phyloP scores from a whole-genome alignment of 2,113 vertebrate species.

The Camelus bactrianus region DNA sequence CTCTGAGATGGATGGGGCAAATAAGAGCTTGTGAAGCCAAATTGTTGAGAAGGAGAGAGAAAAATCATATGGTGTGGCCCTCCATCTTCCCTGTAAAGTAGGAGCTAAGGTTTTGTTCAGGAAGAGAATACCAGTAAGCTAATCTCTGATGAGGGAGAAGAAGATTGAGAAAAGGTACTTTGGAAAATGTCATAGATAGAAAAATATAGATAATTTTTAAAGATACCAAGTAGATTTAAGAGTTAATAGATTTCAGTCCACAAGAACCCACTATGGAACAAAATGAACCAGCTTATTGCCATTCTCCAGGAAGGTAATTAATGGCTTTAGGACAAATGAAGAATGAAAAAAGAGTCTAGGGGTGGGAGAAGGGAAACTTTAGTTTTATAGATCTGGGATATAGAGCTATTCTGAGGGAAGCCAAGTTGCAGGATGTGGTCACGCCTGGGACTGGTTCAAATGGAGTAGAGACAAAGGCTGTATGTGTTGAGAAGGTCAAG shows the following conservation, averaged over 20 bases:
- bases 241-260: slow-evolving; percentile 43
- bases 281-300: background rate
- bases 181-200: background rate
- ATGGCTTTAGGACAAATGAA: background rate
- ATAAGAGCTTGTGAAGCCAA: background rate
- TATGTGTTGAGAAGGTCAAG: background rate
- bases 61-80: background rate
- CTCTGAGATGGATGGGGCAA: background rate
- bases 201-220: background rate
- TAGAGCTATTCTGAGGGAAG: background rate
- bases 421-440: background rate
- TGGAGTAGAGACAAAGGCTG: background rate
- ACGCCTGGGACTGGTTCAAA: background rate
- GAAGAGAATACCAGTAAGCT: background rate
- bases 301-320: background rate
- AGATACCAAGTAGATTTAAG: background rate
- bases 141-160: slow-evolving; percentile 16
- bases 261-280: background rate
- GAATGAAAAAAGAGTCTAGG: background rate
- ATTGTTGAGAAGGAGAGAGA: slow-evolving; percentile 8
- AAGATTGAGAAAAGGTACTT: slow-evolving; percentile 11
- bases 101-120: slow-evolving; percentile 16
- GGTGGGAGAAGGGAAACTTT: background rate
- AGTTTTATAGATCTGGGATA: background rate
- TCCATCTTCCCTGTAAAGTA: slow-evolving; percentile 43